Evolutionary conservation across 1,140 invertebrate genomes (phyloP).

Genomic region (Hylaeus volcanicus): DNA sequence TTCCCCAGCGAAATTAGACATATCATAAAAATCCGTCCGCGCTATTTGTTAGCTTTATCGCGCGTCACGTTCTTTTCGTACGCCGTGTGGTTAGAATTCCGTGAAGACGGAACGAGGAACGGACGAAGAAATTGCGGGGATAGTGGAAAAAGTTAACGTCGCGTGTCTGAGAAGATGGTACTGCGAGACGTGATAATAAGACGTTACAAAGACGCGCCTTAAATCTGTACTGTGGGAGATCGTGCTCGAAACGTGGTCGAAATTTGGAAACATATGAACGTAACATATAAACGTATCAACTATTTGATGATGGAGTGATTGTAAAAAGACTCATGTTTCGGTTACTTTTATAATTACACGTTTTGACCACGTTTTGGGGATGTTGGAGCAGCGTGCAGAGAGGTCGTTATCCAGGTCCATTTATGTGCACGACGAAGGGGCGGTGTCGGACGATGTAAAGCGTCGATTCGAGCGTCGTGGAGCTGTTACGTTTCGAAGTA

Average conservation of each 20-base stretch:
- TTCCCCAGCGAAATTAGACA: conserved; percentile 30
- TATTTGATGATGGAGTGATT: too few species aligned
- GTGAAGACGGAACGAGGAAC: too few species aligned
- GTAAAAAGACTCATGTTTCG: too few species aligned
- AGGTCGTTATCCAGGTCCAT: not conserved
- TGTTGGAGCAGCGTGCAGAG: too few species aligned
- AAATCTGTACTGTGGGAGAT: too few species aligned
- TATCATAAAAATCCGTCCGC: conserved; percentile 21
- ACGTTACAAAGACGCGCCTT: not conserved
- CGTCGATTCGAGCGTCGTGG: conserved; percentile 4
- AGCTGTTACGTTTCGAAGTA: not conserved
- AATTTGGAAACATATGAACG: too few species aligned
- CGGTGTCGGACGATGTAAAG: not conserved
- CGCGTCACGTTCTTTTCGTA: not conserved
- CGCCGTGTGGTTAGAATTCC: not conserved
- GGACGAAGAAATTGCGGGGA: not conserved
- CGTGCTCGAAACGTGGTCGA: too few species aligned
- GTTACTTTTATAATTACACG: too few species aligned
- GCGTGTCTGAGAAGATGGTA: not conserved
- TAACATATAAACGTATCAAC: too few species aligned
- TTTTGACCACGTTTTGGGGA: too few species aligned
- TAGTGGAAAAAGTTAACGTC: not conserved
- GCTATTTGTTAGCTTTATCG: conserved; percentile 33
- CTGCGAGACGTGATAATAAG: conserved; percentile 1
- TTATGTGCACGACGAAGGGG: not conserved